Base-by-base conservation (phyloP, 2,888 invertebrate genomes). In the Molorchus minor region DNA sequence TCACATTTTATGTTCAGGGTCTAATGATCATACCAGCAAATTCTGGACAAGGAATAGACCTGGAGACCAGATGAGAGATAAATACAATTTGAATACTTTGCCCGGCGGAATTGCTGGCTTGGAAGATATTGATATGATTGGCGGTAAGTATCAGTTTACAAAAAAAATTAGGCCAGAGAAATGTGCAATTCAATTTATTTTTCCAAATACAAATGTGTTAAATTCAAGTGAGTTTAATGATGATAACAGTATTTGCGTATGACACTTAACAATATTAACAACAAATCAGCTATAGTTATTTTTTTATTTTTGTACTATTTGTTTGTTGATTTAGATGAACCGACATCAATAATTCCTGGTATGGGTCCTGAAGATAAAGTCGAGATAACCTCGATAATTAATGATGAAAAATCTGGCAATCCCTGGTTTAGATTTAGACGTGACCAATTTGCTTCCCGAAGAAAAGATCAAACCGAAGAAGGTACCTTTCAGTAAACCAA, bases 31-130 rank as follows among this genome's bases (percentile, higher is more conserved):
- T 76, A 96, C 98, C 19, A 93, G 91, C 17, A 99, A 99, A 82
- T 99, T 99, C 83, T 99, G 99, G 99, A 98, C 99, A 1, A 85
- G 99, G 64, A 99, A 99, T 82, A 87, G 98, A 44, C 99, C 99
- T 0, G 99, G 99, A 15, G 99, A 99, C 83, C 87, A 91, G 57
- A 98, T 98, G 95, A 88, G 97, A 76, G 99, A 99, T 80, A 96
- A 97, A 82, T 98, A 98, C 80, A 96, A 97, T 81, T 84, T 97
- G 62, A 97, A 97, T 77, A 95, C 93, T 10, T 82, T 96, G 58
- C 94, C 96, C 15, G 90, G 92, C 46, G 94, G 94, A 58, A 84
- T 87, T 60, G 86, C 87, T n/a, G 88, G 88, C 1, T 71, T 88
- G 49, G 90, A 90, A 68, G 90, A 90, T 71, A 84, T 87, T 63